phyloP scores from a whole-genome alignment of 2,113 vertebrate genomes.

The western clawed frog (Xenopus tropicalis) region UCB_Xtro_10.0 CM004445.2:121961001-121961500 shows the following conservation, averaged over 20 bases:
- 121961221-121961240: conserved; percentile 17
- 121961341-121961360: conserved; percentile 21
- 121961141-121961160: conserved; percentile 31
- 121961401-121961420: conserved; percentile 11
- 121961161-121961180: conserved; percentile 35
- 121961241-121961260: conserved; percentile 26
- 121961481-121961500: neutral
- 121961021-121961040: conserved; percentile 1
- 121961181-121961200: conserved; percentile 23
- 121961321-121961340: conserved; percentile 29
- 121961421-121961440: conserved; percentile 9
- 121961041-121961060: conserved; percentile 3
- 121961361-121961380: conserved; percentile 21
- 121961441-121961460: neutral
- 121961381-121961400: neutral
- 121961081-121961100: conserved; percentile 9
- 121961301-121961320: conserved; percentile 38
- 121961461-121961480: neutral
- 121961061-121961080: conserved; percentile 25
- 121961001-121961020: neutral
- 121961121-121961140: conserved; percentile 37
- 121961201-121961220: conserved; percentile 23
- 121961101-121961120: conserved; percentile 25
- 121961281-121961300: conserved; percentile 27
- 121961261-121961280: conserved; percentile 42